These are phyloP conservation scores for Pseudopodoces humilis DNA, from an alignment of 2,113 vertebrate species.

Conservation along the genomic window DNA sequence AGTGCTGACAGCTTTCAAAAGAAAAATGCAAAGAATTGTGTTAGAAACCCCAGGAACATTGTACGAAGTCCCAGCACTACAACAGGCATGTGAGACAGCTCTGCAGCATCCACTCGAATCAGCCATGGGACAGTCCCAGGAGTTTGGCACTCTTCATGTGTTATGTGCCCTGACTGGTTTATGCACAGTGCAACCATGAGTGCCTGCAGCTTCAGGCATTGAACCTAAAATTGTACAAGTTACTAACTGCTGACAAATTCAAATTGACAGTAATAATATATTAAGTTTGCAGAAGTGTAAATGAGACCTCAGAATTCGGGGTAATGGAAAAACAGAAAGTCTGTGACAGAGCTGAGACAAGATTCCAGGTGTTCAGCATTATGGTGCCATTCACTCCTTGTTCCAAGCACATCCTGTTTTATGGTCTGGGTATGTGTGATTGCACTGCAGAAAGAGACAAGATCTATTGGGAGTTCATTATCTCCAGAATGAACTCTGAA, in stretches of 20 bases:
- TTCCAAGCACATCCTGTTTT: not conserved
- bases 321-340: not conserved
- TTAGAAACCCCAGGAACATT: not conserved
- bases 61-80: not conserved
- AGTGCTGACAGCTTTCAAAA: slow-evolving; percentile 66
- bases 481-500: not conserved
- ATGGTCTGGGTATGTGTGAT: not conserved
- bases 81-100: slow-evolving; percentile 11
- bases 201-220: not conserved
- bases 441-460: not conserved
- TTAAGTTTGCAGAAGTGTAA: not conserved
- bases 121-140: not conserved
- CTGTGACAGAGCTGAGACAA: not conserved
- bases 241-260: not conserved
- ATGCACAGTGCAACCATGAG: not conserved
- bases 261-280: not conserved
- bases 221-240: not conserved
- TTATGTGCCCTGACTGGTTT: not conserved
- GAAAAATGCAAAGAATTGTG: not conserved
- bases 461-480: not conserved
- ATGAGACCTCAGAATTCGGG: not conserved
- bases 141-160: not conserved
- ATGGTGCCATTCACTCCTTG: not conserved
- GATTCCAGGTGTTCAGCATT: not conserved
- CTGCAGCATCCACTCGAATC: not conserved